These are phyloP conservation scores for Atta colombica DNA, from an alignment of 1,140 invertebrate species.

Conservation along the genomic window DNA sequence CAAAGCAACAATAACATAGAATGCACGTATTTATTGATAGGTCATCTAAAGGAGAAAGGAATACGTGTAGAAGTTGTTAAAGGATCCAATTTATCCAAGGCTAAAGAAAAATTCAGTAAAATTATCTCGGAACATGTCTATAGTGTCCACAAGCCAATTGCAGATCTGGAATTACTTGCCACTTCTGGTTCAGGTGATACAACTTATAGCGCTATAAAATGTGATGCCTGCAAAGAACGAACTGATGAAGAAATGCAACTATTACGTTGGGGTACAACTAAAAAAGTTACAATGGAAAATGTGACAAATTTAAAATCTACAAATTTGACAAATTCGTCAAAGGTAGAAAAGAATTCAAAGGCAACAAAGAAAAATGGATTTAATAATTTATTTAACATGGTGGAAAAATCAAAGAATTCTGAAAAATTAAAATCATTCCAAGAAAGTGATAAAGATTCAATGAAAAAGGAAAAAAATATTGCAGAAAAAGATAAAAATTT, in stretches of 20 bases:
- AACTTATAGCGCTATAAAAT: conserved; percentile 82
- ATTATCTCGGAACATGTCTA: conserved; percentile 84
- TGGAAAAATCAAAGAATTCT: conserved; percentile 57
- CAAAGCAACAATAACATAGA: conserved; percentile 73
- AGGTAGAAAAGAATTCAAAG: conserved; percentile 25
- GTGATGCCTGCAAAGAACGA: conserved; percentile 75
- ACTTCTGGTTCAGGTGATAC: conserved; percentile 77
- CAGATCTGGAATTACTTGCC: conserved; percentile 79
- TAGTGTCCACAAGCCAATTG: conserved; percentile 83
- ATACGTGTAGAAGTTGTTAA: conserved; percentile 82
- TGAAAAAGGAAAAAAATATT: conserved; percentile 33
- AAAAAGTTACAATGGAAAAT: conserved; percentile 19
- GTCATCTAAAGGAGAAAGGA: conserved; percentile 78
- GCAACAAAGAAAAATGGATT: conserved; percentile 74
- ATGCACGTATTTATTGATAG: conserved; percentile 82
- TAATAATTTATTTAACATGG: conserved; percentile 80
- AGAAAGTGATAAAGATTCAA: conserved; percentile 8
- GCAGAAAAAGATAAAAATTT: conserved; percentile 53
- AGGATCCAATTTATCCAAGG: conserved; percentile 74
- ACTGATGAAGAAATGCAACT: conserved; percentile 75
- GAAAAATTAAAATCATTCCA: neutral
- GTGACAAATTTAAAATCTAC: conserved; percentile 11
- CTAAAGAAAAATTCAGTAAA: conserved; percentile 80
- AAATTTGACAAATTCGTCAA: conserved; percentile 22
- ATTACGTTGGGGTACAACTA: conserved; percentile 62